Evolutionary conservation across 1,140 invertebrate species (phyloP).

Genomic region (Trachelipus rathkii): DNA sequence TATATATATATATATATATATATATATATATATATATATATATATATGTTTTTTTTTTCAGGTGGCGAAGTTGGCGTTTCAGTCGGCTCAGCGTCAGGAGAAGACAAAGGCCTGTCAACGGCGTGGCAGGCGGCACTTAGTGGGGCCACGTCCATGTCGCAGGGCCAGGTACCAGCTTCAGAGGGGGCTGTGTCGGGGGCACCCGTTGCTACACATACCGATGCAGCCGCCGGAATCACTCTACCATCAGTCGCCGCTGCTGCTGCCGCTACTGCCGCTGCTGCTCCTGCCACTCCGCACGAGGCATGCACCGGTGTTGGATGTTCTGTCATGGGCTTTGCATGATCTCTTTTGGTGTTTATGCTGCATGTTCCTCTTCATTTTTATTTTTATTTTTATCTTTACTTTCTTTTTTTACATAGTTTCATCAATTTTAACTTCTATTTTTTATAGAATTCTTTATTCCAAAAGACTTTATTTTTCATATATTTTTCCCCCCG

Average conservation of each 20-base stretch:
- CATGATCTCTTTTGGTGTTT: background rate
- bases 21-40: conserved; percentile 11
- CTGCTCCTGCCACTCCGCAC: conserved; percentile 42
- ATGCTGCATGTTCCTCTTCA: background rate
- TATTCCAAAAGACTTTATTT: no score
- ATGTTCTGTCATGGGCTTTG: conserved; percentile 7
- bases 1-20: conserved; percentile 15
- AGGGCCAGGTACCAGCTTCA: conserved; percentile 34
- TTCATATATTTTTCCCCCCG: no score
- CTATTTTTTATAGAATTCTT: no score
- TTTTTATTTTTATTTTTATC: no score
- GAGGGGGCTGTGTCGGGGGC: background rate
- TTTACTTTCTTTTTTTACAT: no score
- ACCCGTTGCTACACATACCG: background rate
- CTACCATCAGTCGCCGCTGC: conserved; percentile 17
- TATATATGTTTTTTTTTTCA: conserved; percentile 17
- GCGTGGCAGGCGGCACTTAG: conserved; percentile 54
- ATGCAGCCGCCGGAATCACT: conserved; percentile 12
- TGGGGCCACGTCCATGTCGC: conserved; percentile 42
- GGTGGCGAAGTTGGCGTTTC: conserved; percentile 40
- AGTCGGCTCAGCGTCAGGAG: conserved; percentile 31
- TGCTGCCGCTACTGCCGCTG: background rate
- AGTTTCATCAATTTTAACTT: no score
- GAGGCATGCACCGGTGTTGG: conserved; percentile 34
- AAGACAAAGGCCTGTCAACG: conserved; percentile 50